These are phyloP conservation scores for Drosophila littoralis DNA, from an alignment of 1,140 invertebrate genomes.

Conservation along the genomic window DNA sequence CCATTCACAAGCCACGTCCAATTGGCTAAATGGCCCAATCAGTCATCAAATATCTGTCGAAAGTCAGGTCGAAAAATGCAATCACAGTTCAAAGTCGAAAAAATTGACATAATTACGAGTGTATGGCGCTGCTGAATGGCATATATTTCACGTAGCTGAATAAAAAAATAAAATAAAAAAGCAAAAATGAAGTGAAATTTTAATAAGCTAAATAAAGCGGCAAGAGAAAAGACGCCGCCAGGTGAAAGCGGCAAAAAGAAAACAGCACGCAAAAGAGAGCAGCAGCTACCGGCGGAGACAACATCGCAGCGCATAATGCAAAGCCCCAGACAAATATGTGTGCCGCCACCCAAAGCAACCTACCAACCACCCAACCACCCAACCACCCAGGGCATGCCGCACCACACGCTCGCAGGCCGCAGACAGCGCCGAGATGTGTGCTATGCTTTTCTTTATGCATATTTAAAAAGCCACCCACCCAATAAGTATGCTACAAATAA, in stretches of 20 bases:
- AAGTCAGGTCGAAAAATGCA: slow-evolving; percentile 27
- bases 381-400: neutral
- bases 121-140: neutral
- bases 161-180: slow-evolving; percentile 1
- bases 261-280: slow-evolving; percentile 38
- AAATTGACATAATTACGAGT: slow-evolving; percentile 42
- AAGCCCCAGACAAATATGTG: slow-evolving; percentile 49
- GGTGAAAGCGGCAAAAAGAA: slow-evolving; percentile 42
- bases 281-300: slow-evolving; percentile 2
- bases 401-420: neutral
- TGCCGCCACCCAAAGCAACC: neutral
- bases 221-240: slow-evolving; percentile 37
- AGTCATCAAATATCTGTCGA: slow-evolving; percentile 22
- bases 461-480: slow-evolving; percentile 59
- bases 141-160: slow-evolving; percentile 33
- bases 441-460: slow-evolving; percentile 60
- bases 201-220: slow-evolving; percentile 65
- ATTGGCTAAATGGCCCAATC: slow-evolving; percentile 38
- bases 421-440: slow-evolving; percentile 37
- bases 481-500: slow-evolving; percentile 72
- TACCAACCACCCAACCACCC: too few relatives aligned
- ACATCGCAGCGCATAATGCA: slow-evolving; percentile 46
- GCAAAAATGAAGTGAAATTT: slow-evolving; percentile 55
- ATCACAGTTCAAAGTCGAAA: slow-evolving; percentile 49
- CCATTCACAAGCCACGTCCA: neutral